These are phyloP conservation scores for Hyla sarda DNA, from an alignment of 2,113 vertebrate species.

Conservation along the genomic window DNA sequence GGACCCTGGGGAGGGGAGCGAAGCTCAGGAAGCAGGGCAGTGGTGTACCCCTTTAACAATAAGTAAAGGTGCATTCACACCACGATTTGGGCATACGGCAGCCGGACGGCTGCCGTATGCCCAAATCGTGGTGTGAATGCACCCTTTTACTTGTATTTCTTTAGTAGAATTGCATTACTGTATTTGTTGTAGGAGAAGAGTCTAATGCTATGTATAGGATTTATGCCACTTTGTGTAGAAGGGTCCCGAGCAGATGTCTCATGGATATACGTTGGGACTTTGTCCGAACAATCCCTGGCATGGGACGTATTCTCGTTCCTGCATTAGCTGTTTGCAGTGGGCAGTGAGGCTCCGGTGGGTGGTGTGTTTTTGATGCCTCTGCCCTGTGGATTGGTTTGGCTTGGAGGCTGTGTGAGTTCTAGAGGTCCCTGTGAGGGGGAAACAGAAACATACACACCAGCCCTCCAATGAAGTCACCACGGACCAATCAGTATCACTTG, in stretches of 20 bases:
- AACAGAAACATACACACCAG: slow-evolving; percentile 6
- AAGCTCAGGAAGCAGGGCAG: no score
- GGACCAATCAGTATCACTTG: slow-evolving; percentile 38
- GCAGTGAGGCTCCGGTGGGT: slow-evolving; percentile 34
- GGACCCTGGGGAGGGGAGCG: no score
- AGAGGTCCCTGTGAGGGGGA: slow-evolving; percentile 49
- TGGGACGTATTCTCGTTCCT: not conserved
- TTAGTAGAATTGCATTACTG: no score
- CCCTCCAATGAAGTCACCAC: slow-evolving; percentile 30
- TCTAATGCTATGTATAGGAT: no score
- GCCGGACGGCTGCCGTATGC: no score
- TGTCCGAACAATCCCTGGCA: not conserved
- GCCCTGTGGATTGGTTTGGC: slow-evolving; percentile 54
- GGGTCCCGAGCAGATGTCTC: not conserved
- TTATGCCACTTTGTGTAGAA: no score
- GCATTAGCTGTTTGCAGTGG: not conserved
- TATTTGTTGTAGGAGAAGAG: no score
- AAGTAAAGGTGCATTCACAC: no score
- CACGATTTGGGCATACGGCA: no score
- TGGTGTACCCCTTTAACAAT: no score
- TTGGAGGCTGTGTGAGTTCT: slow-evolving; percentile 40
- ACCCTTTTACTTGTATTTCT: no score
- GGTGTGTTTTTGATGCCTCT: slow-evolving; percentile 55
- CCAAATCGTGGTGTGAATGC: no score
- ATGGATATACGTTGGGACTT: not conserved